Percentiles rank a stretch among this genome's conserved stretches.
phyloP scores from a whole-genome alignment of 2,113 vertebrate species.

The Cottus gobio region DNA sequence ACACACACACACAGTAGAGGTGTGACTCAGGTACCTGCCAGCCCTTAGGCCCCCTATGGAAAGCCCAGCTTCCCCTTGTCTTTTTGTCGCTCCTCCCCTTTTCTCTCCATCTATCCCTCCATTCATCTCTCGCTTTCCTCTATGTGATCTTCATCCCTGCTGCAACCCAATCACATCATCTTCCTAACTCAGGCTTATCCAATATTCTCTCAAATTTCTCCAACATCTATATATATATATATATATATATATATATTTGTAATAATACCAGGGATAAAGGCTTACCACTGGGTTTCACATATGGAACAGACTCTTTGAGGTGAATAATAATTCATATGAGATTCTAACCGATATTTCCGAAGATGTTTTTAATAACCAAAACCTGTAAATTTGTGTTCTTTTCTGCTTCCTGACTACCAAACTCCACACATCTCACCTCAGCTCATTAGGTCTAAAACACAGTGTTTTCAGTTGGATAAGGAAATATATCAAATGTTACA shows the following conservation, averaged over 20 bases:
- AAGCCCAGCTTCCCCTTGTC: constrained; percentile 61
- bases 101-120: constrained; percentile 38
- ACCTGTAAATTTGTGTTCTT: not conserved
- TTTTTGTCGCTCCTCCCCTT: constrained; percentile 56
- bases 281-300: not conserved
- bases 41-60: constrained; percentile 64
- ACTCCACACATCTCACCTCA: not conserved
- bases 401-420: not conserved
- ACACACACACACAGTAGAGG: constrained; percentile 48
- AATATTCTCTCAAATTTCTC: not conserved
- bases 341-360: not conserved
- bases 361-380: not conserved
- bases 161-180: constrained; percentile 56
- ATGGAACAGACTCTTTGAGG: not conserved
- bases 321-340: not conserved
- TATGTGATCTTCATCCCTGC: constrained; percentile 53
- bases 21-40: constrained; percentile 75
- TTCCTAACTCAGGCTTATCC: not conserved
- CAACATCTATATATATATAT: not conserved
- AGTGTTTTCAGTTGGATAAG: no score
- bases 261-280: not conserved
- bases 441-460: not conserved
- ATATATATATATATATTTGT: not conserved
- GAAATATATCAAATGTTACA: no score
- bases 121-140: constrained; percentile 44